Evolutionary conservation across 1,140 invertebrate genomes (phyloP).

Genomic region (Epicauta chinensis): DNA sequence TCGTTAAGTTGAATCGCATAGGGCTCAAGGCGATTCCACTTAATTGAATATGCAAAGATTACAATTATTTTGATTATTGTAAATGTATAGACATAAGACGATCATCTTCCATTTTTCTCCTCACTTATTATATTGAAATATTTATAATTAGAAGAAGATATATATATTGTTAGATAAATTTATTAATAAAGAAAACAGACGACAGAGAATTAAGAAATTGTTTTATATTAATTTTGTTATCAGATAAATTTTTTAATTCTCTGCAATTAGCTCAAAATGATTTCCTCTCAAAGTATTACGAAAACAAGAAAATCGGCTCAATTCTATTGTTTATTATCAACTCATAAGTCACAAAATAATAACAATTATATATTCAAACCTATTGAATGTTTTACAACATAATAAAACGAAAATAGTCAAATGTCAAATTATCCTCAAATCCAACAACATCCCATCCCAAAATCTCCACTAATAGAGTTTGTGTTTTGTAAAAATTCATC

Average conservation of each 20-base stretch:
- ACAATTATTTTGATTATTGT: slow-evolving; percentile 17
- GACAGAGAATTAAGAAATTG: not conserved
- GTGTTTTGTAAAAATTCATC: slow-evolving; percentile 7
- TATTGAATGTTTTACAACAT: not conserved
- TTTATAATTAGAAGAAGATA: slow-evolving; percentile 2
- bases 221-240: too few relatives aligned
- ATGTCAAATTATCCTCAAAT: slow-evolving; percentile 3
- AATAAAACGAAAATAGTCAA: too few relatives aligned
- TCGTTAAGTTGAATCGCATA: slow-evolving; percentile 20
- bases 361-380: not conserved
- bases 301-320: not conserved
- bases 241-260: too few relatives aligned
- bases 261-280: too few relatives aligned
- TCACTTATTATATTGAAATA: slow-evolving; percentile 7
- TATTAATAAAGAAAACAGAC: slow-evolving; percentile 6
- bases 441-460: slow-evolving; percentile 4
- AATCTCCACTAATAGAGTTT: slow-evolving; percentile 3
- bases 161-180: slow-evolving; percentile 10
- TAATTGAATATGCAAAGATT: slow-evolving; percentile 15
- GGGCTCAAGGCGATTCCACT: slow-evolving; percentile 25
- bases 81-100: slow-evolving; percentile 12
- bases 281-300: too few relatives aligned
- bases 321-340: not conserved
- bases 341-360: not conserved
- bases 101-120: slow-evolving; percentile 16